A percentile compares a stretch with the other conserved stretches of the same genome.
These are phyloP conservation scores for Malacosoma neustria DNA, from an alignment of 2,888 invertebrate genomes.

Conservation along the genomic window DNA sequence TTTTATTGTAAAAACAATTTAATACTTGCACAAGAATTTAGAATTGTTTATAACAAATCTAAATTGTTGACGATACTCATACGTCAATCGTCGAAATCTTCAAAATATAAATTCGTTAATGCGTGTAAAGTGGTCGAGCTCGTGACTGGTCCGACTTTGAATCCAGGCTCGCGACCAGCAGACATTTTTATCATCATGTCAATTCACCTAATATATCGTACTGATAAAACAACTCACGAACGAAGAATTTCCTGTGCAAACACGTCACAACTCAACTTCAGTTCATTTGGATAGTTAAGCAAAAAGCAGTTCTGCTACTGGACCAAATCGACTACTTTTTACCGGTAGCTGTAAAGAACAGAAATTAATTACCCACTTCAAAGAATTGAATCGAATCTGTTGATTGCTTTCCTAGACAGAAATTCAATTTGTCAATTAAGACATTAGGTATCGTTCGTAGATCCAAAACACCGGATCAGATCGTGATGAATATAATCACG, in stretches of 20 bases:
- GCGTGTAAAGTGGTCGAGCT: slow-evolving; percentile 56
- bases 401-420: slow-evolving; percentile 32
- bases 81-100: slow-evolving; percentile 47
- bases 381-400: slow-evolving; percentile 29
- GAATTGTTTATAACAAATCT: too few species aligned
- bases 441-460: slow-evolving; percentile 36
- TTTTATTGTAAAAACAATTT: too few species aligned
- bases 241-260: slow-evolving; percentile 50
- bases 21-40: too few species aligned
- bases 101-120: slow-evolving; percentile 59
- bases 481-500: slow-evolving; percentile 49
- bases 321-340: slow-evolving; percentile 22
- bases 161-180: slow-evolving; percentile 33
- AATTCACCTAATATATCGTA: slow-evolving; percentile 51
- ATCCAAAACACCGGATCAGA: slow-evolving; percentile 23
- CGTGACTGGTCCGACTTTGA: slow-evolving; percentile 58
- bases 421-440: slow-evolving; percentile 49
- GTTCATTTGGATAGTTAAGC: slow-evolving; percentile 18
- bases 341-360: slow-evolving; percentile 26
- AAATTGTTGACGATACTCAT: slow-evolving; percentile 32
- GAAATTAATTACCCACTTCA: slow-evolving; percentile 28
- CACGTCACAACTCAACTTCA: slow-evolving; percentile 20
- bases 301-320: slow-evolving; percentile 25
- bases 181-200: slow-evolving; percentile 46
- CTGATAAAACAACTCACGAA: slow-evolving; percentile 42